Conservation (phyloP, 1,140 invertebrate species). For the Leptoteleia sp. region DNA sequence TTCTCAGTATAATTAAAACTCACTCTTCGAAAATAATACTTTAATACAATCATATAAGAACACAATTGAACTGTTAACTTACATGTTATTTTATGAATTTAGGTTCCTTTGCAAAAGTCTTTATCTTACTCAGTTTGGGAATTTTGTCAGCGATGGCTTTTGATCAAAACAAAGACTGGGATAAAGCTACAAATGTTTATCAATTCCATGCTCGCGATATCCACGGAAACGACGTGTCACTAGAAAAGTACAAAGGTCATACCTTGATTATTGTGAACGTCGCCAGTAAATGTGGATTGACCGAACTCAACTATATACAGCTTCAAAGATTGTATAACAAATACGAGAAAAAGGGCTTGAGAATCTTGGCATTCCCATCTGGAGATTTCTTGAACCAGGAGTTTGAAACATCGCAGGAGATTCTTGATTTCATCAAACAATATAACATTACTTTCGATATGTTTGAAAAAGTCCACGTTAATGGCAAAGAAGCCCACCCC, state of each 20-base stretch:
- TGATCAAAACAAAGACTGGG: constrained; percentile 80
- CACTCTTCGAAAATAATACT: no score
- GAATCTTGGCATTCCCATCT: constrained; percentile 94
- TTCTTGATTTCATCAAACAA: constrained; percentile 86
- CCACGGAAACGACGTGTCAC: constrained; percentile 85
- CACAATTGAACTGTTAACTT: no score
- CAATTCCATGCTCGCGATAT: constrained; percentile 89
- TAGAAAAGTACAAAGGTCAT: constrained; percentile 87
- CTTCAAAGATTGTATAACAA: constrained; percentile 88
- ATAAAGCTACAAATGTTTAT: constrained; percentile 86
- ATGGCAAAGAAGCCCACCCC: constrained; percentile 91
- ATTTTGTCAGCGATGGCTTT: constrained; percentile 57
- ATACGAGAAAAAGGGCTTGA: constrained; percentile 85
- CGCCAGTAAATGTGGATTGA: constrained; percentile 92
- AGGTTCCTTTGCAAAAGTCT: constrained; percentile 7
- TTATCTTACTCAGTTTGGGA: constrained; percentile 7
- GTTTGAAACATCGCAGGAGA: constrained; percentile 87
- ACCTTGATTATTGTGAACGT: constrained; percentile 92
- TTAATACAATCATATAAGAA: no score
- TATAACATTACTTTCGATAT: constrained; percentile 90
- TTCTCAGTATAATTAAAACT: no score
- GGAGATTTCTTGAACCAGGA: constrained; percentile 95
- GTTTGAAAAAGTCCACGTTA: constrained; percentile 91
- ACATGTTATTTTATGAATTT: neutral
- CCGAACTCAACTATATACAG: constrained; percentile 89